A percentile compares a stretch with the other conserved stretches of the same genome.
These are phyloP conservation scores for Lithobates pipiens DNA, from an alignment of 2,797 vertebrate genomes.

Conservation along the genomic window DNA sequence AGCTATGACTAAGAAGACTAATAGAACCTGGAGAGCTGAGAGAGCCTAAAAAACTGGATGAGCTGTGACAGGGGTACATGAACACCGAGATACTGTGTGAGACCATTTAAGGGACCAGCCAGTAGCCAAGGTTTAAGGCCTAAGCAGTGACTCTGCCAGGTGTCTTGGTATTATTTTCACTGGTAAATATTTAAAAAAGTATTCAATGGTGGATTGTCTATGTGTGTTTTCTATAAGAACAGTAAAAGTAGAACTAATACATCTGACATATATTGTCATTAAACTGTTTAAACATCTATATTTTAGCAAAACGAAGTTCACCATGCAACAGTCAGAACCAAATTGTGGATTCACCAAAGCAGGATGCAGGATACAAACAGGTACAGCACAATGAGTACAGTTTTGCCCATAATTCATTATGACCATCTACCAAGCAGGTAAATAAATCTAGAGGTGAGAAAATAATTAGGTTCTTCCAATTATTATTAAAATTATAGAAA, in stretches of 20 bases:
- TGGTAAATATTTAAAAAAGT: no score
- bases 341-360: slow-evolving; percentile 86
- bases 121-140: no score
- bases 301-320: slow-evolving; percentile 94
- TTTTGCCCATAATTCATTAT: background rate
- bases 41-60: no score
- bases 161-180: no score
- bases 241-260: background rate
- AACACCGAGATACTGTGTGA: no score
- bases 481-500: background rate
- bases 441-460: no score
- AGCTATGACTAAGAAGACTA: no score
- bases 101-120: no score
- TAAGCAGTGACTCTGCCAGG: no score
- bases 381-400: slow-evolving; percentile 59
- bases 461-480: background rate
- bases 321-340: slow-evolving; percentile 87
- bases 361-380: slow-evolving; percentile 73
- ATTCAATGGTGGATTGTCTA: no score
- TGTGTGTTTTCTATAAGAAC: background rate
- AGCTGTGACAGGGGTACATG: no score
- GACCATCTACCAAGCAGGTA: background rate
- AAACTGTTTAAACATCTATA: slow-evolving; percentile 21
- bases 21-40: no score
- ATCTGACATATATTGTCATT: background rate